A percentile compares a stretch with the other conserved stretches of the same genome.
These are phyloP conservation scores for Chaenodraco wilsoni DNA, from an alignment of 2,797 vertebrate species.

Conservation along the genomic window DNA sequence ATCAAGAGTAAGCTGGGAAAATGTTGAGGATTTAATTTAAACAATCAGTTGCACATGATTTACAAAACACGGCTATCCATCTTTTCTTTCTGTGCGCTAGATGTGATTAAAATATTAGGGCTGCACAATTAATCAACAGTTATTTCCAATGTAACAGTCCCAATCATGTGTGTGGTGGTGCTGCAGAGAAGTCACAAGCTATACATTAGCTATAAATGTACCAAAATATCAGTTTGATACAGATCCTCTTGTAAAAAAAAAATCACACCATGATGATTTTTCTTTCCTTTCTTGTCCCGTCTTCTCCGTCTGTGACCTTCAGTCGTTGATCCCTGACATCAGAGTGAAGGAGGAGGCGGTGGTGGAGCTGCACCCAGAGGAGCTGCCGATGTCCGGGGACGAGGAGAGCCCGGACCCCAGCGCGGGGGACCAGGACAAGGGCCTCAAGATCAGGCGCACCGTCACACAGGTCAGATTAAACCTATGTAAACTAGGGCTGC, in stretches of 20 bases:
- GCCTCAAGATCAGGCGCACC: slow-evolving; percentile 91
- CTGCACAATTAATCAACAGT: no score
- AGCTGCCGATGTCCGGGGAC: slow-evolving; percentile 89
- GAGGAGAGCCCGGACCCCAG: slow-evolving; percentile 81
- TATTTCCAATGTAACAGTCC: no score
- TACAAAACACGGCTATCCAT: background rate
- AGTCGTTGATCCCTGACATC: slow-evolving; percentile 94
- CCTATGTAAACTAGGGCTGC: no score
- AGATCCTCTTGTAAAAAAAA: no score
- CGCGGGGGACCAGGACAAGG: slow-evolving; percentile 85
- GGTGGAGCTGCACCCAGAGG: slow-evolving; percentile 92
- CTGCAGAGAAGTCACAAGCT: no score
- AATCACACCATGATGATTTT: no score
- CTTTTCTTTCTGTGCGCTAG: background rate
- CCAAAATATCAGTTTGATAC: no score
- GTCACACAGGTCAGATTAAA: slow-evolving; percentile 88
- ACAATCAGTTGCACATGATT: background rate
- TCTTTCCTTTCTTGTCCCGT: background rate
- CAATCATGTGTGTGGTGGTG: no score
- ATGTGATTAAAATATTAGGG: slow-evolving; percentile 2
- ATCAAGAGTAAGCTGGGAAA: background rate
- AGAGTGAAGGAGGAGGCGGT: slow-evolving; percentile 91
- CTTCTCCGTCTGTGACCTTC: slow-evolving; percentile 37
- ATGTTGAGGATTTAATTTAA: background rate
- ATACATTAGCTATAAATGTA: no score